Conservation (phyloP, 2,113 vertebrate genomes). For the Chionis minor region DNA sequence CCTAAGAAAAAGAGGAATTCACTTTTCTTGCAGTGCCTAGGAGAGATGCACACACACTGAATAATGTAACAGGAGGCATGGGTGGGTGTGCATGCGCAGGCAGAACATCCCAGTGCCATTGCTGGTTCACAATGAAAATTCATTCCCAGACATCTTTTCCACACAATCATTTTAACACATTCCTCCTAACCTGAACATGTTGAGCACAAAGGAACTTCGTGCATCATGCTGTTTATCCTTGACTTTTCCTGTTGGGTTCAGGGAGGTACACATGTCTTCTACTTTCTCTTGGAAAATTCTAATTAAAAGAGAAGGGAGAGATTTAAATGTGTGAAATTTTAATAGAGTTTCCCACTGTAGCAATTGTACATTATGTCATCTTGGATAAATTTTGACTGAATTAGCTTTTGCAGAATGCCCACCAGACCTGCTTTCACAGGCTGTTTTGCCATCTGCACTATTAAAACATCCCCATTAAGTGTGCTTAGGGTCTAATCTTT, state of each 20-base stretch:
- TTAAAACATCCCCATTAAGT: constrained; percentile 63
- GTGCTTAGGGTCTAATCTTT: constrained; percentile 59
- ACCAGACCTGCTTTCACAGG: constrained; percentile 58
- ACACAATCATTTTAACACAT: constrained; percentile 23
- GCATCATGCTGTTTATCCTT: constrained; percentile 16
- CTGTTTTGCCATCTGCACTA: constrained; percentile 74
- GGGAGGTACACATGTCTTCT: neutral
- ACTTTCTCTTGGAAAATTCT: constrained; percentile 33
- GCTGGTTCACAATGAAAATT: constrained; percentile 58
- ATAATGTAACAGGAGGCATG: constrained; percentile 41
- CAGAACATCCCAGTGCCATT: constrained; percentile 47
- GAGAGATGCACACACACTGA: constrained; percentile 35
- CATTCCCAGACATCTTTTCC: constrained; percentile 40
- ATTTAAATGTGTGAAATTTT: constrained; percentile 55
- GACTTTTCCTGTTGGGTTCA: neutral
- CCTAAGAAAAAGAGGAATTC: neutral
- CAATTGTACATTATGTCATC: constrained; percentile 38
- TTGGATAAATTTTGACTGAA: constrained; percentile 64
- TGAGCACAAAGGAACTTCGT: constrained; percentile 1
- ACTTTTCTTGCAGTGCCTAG: neutral
- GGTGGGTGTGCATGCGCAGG: constrained; percentile 52
- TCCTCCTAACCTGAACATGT: constrained; percentile 22
- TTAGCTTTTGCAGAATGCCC: constrained; percentile 63
- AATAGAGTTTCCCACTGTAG: constrained; percentile 2
- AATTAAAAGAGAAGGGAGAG: constrained; percentile 34